Evolutionary conservation across 1,140 invertebrate species (phyloP), one percentile per base, ranked within the genome.

Genomic region (Nixonia krombeini): DNA sequence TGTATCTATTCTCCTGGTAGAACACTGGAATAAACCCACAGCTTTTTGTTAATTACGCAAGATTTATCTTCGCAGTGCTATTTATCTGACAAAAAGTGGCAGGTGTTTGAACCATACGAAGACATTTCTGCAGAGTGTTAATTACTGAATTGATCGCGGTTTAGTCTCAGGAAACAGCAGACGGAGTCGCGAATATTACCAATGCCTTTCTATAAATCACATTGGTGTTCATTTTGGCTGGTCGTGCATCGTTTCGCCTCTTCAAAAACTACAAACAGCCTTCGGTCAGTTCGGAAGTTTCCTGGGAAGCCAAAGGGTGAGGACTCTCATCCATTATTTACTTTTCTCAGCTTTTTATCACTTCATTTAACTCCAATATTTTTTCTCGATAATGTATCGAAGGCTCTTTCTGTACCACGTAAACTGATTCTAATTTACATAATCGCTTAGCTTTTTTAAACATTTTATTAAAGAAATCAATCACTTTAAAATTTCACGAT

Each of bases 191-290:
- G 58, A 53, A 62, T 62, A 62, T 49, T 62, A 62, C 44, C 50
- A 28, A 62, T 62, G 50, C 52, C 50, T 62, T 62, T 53, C 58
- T 53, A 62, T 62, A 62, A 62, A 62, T 62, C 58, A 62, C 58
- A 35, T 41, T 44, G 26, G 52, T 44, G 49, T 52, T 53, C 44
- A 50, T 53, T 62, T 13, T 37, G 50, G 50, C 49, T 53, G 44
- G 59, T 55, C 45, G 45, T 51, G 51, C 59, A 49, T 63, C 59
- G 59, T 55, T 63, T 63, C 59, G 50, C 33, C 38, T 52, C 29
- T 63, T 26, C 13, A 55, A 44, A 63, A 63, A 49, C 45, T 46
- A 53, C 42, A 10, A 53, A 49, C 16, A 25, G 10, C 51, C 44
- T 47, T 42, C n/a, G 57, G 49, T 47, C 57, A 61, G 31, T 61